phyloP scores from a whole-genome alignment of 1,140 invertebrate species.

The Cryptotermes secundus region DNA sequence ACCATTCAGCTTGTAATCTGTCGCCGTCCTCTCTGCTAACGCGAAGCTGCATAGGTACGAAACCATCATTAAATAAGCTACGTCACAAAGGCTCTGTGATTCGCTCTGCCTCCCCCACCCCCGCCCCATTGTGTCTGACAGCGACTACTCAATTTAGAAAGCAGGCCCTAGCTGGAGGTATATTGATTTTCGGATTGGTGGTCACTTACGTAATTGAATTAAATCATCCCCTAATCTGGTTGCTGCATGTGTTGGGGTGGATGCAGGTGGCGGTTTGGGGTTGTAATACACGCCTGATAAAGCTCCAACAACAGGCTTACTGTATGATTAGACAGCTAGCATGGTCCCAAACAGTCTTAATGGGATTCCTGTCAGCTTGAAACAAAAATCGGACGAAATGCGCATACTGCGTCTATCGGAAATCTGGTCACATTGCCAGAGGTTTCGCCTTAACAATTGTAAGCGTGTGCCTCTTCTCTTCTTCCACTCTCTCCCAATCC shows the following conservation, averaged over 20 bases:
- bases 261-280: background rate
- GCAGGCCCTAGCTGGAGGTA: background rate
- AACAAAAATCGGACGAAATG: background rate
- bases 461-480: too few relatives aligned
- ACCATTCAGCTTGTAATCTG: too few relatives aligned
- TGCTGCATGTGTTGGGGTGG: background rate
- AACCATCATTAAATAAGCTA: too few relatives aligned
- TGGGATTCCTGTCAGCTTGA: background rate
- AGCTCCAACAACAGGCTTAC: constrained; percentile 18
- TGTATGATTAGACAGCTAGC: background rate
- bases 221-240: constrained; percentile 16
- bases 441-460: too few relatives aligned
- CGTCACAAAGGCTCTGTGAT: too few relatives aligned
- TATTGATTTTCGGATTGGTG: constrained; percentile 11
- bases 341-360: background rate
- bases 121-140: too few relatives aligned
- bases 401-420: too few relatives aligned
- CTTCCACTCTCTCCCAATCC: too few relatives aligned
- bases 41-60: too few relatives aligned
- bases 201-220: constrained; percentile 17
- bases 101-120: too few relatives aligned
- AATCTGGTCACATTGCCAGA: too few relatives aligned
- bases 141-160: constrained; percentile 1
- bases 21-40: too few relatives aligned
- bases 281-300: background rate